phyloP scores from a whole-genome alignment of 2,888 invertebrate genomes.

The Gastrophysa polygoni region DNA sequence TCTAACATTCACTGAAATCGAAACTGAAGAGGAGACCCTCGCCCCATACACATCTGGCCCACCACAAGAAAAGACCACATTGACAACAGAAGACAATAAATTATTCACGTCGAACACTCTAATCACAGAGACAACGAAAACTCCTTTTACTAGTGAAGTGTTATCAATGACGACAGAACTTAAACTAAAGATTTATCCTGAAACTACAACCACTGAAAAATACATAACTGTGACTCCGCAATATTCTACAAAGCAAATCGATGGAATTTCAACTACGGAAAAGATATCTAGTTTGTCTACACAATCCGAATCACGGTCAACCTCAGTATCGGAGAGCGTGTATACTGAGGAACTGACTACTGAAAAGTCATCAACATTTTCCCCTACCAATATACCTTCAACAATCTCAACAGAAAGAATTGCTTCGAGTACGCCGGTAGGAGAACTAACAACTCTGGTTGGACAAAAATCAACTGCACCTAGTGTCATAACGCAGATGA shows the following conservation, averaged over 20 bases:
- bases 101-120: conserved; percentile 20
- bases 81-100: not conserved
- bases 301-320: not conserved
- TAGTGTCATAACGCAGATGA: not conserved
- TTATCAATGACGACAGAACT: conserved; percentile 41
- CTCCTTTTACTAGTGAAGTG: conserved; percentile 33
- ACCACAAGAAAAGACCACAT: not conserved
- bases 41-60: conserved; percentile 25
- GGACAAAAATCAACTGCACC: not conserved
- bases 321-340: not conserved
- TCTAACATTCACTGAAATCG: conserved; percentile 45
- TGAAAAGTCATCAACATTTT: not conserved
- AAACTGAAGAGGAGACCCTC: conserved; percentile 37
- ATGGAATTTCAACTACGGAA: not conserved
- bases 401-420: not conserved
- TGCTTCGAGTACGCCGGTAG: not conserved
- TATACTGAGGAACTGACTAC: not conserved
- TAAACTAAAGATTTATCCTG: conserved; percentile 33
- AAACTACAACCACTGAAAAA: conserved; percentile 33
- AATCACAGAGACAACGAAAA: conserved; percentile 15
- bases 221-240: conserved; percentile 32
- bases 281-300: not conserved
- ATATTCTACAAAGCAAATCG: conserved; percentile 14
- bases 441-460: not conserved
- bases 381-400: not conserved